Conservation (phyloP, 2,797 vertebrate genomes). For the Lagodon rhomboides region DNA sequence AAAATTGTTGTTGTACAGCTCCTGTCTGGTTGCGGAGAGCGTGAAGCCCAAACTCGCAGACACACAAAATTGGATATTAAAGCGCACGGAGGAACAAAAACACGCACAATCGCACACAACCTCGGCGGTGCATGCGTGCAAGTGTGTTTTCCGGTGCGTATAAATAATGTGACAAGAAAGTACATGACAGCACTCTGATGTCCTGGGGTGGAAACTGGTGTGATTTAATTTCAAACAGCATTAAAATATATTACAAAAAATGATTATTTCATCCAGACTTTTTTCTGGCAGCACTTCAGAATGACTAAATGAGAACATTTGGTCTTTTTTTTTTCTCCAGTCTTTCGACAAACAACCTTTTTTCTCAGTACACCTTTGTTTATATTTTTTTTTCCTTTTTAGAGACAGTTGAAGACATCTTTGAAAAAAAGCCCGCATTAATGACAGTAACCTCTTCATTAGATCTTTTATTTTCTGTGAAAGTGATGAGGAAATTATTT, state of each 20-base stretch:
- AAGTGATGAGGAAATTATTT: conserved; percentile 30
- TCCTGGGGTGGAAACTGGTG: conserved; percentile 65
- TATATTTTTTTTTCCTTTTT: conserved; percentile 22
- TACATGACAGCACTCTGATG: conserved; percentile 71
- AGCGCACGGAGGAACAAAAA: conserved; percentile 13
- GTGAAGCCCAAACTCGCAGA: conserved; percentile 27
- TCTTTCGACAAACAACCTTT: conserved; percentile 53
- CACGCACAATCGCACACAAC: not conserved
- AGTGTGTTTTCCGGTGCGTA: conserved; percentile 41
- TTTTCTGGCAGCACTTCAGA: conserved; percentile 68
- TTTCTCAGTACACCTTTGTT: conserved; percentile 44
- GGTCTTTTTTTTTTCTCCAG: conserved; percentile 47
- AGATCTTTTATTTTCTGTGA: conserved; percentile 8
- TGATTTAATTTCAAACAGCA: conserved; percentile 76
- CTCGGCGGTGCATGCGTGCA: not conserved
- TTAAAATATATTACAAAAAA: conserved; percentile 77
- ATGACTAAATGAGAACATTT: conserved; percentile 71
- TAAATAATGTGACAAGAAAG: conserved; percentile 75
- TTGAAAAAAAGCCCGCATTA: conserved; percentile 25
- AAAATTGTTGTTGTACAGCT: conserved; percentile 29
- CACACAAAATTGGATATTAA: conserved; percentile 37
- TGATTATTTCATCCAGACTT: conserved; percentile 66
- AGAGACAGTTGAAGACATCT: conserved; percentile 48
- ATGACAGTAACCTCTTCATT: conserved; percentile 43
- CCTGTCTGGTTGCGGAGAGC: conserved; percentile 45